Evolutionary conservation across 1,140 invertebrate genomes (phyloP), one percentile per base, ranked within the genome.

Genomic region (Bilobella aurantiaca): DNA sequence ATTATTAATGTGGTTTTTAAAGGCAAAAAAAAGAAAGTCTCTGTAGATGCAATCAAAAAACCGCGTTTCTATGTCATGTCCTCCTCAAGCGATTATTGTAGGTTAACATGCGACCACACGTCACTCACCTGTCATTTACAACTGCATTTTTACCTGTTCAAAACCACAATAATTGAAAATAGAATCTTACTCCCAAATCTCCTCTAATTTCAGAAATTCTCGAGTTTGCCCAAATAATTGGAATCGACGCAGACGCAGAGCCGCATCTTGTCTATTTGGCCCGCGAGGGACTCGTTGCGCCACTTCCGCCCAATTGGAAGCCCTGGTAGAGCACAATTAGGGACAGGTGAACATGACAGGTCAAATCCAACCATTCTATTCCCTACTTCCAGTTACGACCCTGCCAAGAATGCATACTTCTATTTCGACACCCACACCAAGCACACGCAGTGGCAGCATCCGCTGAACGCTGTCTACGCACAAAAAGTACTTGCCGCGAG

Each of bases 381-480:
- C 14, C 5, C 5, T 56, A 46, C 46, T 74, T 72, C 27, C 75
- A 88, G 88, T 73, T 87, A 82, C 76, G 85, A 89, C 77, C 84
- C 86, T 58, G 82, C 85, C 73, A 79, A 83, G 34, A 82, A 86
- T 76, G 82, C 83, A 64, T 87, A 85, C 73, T 94, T 93, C 77
- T 96, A 94, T 76, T 93, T 89, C 74, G 90, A 95, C 75, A 83
- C 84, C 68, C 80, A 84, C 27, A 90, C 86, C 0, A 85, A 87
- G 30, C 84, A 84, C 65, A 91, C 89, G 25, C 88, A 90, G 73
- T 95, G 93, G 92, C 90, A 93, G 74, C 92, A 96, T 79, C 93
- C 93, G 0, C 78, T 93, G 62, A 91, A 96, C 79, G 83, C 87
- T 23, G 81, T 90, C 25, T 94, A 93, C 74, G 82, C 84, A 62